Percentiles rank a stretch among this genome's conserved stretches.
Evolutionary conservation across 2,113 vertebrate genomes (phyloP).

Genomic region (Channa argus): DNA sequence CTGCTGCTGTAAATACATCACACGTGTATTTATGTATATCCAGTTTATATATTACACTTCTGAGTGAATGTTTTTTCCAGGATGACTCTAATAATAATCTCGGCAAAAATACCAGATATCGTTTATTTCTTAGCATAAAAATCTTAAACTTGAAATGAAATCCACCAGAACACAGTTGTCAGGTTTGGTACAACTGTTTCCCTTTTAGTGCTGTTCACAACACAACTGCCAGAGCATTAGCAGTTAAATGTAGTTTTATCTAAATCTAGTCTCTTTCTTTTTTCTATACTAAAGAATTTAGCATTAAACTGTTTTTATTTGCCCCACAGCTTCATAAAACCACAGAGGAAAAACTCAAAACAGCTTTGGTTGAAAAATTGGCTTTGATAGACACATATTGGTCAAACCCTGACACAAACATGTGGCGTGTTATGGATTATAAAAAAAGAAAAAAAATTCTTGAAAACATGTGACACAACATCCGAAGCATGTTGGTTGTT

Average conservation of each 20-base stretch:
- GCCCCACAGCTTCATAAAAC: neutral
- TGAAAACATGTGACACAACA: neutral
- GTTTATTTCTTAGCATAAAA: too few species aligned
- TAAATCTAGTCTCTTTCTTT: neutral
- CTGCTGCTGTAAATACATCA: too few species aligned
- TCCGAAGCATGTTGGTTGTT: neutral
- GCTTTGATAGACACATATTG: neutral
- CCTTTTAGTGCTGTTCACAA: neutral
- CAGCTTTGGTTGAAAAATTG: neutral
- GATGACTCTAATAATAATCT: too few species aligned
- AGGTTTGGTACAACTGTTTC: neutral
- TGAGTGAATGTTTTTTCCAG: neutral
- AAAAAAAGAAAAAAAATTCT: neutral
- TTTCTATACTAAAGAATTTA: neutral
- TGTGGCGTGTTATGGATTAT: neutral
- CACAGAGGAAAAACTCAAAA: neutral
- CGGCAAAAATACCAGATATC: too few species aligned
- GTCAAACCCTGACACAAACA: neutral
- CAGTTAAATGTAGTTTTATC: neutral
- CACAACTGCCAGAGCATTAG: neutral
- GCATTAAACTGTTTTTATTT: neutral
- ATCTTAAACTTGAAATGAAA: neutral
- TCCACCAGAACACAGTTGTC: neutral
- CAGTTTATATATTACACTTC: neutral
- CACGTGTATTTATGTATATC: too few species aligned